phyloP scores from a whole-genome alignment of 2,888 invertebrate species.

The Eurois occulta region DNA sequence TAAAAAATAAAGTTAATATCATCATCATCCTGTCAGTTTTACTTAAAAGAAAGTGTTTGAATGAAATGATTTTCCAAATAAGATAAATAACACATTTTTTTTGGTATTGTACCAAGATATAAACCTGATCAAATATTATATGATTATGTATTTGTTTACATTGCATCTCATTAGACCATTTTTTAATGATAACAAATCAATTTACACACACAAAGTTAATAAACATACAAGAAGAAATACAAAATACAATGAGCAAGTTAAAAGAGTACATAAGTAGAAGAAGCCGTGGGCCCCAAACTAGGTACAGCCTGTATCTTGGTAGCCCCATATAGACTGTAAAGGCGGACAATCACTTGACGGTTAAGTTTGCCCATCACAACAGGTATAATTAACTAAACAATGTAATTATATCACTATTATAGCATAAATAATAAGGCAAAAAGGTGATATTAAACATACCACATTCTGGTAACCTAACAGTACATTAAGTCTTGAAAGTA shows the following conservation, averaged over 20 bases:
- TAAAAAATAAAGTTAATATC: neutral
- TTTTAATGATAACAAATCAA: too few species aligned
- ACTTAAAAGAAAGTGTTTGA: neutral
- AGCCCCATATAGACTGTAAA: too few species aligned
- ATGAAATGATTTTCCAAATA: neutral
- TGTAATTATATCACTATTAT: neutral
- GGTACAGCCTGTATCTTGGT: too few species aligned
- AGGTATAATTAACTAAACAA: neutral
- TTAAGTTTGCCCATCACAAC: neutral
- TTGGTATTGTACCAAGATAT: neutral
- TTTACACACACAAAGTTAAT: too few species aligned
- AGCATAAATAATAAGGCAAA: neutral
- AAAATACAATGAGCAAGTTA: too few species aligned
- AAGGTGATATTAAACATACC: neutral
- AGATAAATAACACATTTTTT: neutral
- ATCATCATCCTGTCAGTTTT: neutral
- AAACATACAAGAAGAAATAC: too few species aligned
- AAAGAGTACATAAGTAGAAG: too few species aligned
- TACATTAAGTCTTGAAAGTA: conserved; percentile 27
- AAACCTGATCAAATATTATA: neutral
- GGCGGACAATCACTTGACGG: too few species aligned
- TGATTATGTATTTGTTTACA: neutral
- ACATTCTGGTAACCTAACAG: neutral
- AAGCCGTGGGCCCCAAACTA: too few species aligned
- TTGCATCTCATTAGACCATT: neutral